These are phyloP conservation scores for Saxidomus purpurata DNA, from an alignment of 1,140 invertebrate species.

Conservation along the genomic window DNA sequence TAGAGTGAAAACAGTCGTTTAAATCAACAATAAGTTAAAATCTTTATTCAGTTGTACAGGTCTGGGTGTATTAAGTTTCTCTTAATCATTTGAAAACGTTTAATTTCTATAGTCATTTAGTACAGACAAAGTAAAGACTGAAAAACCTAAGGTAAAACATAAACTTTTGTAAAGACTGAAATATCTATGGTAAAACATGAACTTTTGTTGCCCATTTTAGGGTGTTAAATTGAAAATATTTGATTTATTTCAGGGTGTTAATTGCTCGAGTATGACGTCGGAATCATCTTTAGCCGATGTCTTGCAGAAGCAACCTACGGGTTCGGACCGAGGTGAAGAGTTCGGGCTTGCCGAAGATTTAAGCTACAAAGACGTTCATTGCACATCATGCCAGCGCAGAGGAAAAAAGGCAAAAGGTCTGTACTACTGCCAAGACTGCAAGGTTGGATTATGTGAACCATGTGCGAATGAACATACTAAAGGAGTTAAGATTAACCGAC, in stretches of 20 bases:
- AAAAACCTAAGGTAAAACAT: too few species aligned
- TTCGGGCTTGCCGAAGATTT: slow-evolving; percentile 4
- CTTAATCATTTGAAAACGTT: background rate
- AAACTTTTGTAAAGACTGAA: too few species aligned
- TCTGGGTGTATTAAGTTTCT: background rate
- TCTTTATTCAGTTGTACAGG: background rate
- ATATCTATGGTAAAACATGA: too few species aligned
- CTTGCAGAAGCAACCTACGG: background rate
- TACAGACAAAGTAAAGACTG: too few species aligned
- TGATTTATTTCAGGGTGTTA: too few species aligned
- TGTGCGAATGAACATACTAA: slow-evolving; percentile 40
- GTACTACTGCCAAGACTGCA: slow-evolving; percentile 62
- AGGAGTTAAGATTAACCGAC: slow-evolving; percentile 49
- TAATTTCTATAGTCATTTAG: too few species aligned
- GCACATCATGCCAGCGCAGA: slow-evolving; percentile 42
- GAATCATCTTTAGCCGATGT: background rate
- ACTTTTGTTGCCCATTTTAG: too few species aligned
- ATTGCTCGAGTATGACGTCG: background rate
- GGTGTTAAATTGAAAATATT: too few species aligned
- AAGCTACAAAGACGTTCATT: slow-evolving; percentile 45
- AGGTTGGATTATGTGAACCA: slow-evolving; percentile 36
- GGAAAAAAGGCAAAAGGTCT: slow-evolving; percentile 3
- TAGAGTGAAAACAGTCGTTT: too few species aligned
- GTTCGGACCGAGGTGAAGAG: background rate
- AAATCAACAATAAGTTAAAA: too few species aligned